Evolutionary conservation across 2,888 invertebrate genomes (phyloP).

Genomic region (Trichacis sp.): DNA sequence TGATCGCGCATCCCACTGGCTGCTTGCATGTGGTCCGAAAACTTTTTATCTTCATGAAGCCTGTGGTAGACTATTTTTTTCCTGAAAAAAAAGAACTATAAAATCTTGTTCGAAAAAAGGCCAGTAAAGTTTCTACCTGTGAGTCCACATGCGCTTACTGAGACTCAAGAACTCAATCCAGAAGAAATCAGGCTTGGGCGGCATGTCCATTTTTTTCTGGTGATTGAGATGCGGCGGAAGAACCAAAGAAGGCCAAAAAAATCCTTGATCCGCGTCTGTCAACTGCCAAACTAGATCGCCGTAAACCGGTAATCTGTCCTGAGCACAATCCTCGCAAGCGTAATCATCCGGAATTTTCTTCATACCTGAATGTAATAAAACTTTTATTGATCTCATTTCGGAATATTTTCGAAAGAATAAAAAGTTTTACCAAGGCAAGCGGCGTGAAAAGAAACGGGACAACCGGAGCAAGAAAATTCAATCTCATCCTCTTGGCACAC

Average conservation of each 20-base stretch:
- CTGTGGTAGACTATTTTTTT: conserved; percentile 16
- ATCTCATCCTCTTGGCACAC: conserved; percentile 14
- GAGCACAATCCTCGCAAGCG: conserved; percentile 25
- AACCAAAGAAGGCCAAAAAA: conserved; percentile 22
- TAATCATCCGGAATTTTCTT: too few relatives aligned
- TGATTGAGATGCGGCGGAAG: too few relatives aligned
- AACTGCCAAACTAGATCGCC: conserved; percentile 32
- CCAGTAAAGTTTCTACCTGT: too few relatives aligned
- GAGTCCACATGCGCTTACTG: conserved; percentile 18
- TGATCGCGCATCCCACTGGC: too few relatives aligned
- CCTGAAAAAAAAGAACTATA: conserved; percentile 14
- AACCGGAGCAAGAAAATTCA: conserved; percentile 16
- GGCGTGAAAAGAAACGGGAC: conserved; percentile 28
- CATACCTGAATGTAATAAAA: too few relatives aligned
- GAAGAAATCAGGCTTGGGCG: conserved; percentile 25
- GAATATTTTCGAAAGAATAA: too few relatives aligned
- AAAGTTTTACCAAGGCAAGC: conserved; percentile 30
- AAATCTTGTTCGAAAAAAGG: too few relatives aligned
- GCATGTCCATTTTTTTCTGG: too few relatives aligned
- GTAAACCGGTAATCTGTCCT: conserved; percentile 23
- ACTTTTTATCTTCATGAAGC: too few relatives aligned
- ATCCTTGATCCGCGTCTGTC: conserved; percentile 6
- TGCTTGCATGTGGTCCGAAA: too few relatives aligned
- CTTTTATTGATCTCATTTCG: too few relatives aligned
- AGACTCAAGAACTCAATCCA: conserved; percentile 20